A percentile compares a stretch with the other conserved stretches of the same genome.
Evolutionary conservation across 2,888 invertebrate species (phyloP).

Genomic region (Drosophila histrio): DNA sequence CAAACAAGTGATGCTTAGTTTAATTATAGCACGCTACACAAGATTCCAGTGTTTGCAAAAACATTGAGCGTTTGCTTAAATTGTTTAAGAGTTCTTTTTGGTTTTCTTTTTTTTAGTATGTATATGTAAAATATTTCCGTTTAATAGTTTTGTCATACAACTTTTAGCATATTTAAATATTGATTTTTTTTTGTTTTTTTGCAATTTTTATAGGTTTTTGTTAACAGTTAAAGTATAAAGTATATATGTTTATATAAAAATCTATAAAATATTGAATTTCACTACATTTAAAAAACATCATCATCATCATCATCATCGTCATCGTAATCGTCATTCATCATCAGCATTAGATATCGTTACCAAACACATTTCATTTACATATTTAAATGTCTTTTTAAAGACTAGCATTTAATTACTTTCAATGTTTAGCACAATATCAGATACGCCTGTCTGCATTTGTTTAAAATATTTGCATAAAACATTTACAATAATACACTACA

Average conservation of each 20-base stretch:
- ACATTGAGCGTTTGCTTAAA: slow-evolving; percentile 67
- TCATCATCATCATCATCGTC: slow-evolving; percentile 22
- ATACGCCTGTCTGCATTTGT: slow-evolving; percentile 36
- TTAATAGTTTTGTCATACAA: slow-evolving; percentile 52
- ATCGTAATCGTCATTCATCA: background rate
- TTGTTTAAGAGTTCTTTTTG: slow-evolving; percentile 34
- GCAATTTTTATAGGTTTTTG: slow-evolving; percentile 42
- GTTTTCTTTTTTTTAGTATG: slow-evolving; percentile 20
- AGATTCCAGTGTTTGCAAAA: slow-evolving; percentile 67
- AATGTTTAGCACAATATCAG: slow-evolving; percentile 59
- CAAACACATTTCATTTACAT: slow-evolving; percentile 44
- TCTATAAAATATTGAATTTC: slow-evolving; percentile 79
- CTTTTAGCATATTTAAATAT: slow-evolving; percentile 63
- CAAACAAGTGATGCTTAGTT: slow-evolving; percentile 56
- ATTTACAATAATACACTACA: slow-evolving; percentile 57
- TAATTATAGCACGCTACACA: slow-evolving; percentile 63
- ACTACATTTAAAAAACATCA: slow-evolving; percentile 76
- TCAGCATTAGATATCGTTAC: slow-evolving; percentile 12
- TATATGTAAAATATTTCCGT: slow-evolving; percentile 58
- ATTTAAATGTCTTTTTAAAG: slow-evolving; percentile 49
- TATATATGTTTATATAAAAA: slow-evolving; percentile 79
- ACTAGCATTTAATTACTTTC: slow-evolving; percentile 33
- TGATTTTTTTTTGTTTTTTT: slow-evolving; percentile 42
- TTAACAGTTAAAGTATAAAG: slow-evolving; percentile 80
- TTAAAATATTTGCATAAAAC: slow-evolving; percentile 66